Evolutionary conservation across 92 coral and sea anemone species (phyloP).

Genomic region (Ricordea florida): DNA sequence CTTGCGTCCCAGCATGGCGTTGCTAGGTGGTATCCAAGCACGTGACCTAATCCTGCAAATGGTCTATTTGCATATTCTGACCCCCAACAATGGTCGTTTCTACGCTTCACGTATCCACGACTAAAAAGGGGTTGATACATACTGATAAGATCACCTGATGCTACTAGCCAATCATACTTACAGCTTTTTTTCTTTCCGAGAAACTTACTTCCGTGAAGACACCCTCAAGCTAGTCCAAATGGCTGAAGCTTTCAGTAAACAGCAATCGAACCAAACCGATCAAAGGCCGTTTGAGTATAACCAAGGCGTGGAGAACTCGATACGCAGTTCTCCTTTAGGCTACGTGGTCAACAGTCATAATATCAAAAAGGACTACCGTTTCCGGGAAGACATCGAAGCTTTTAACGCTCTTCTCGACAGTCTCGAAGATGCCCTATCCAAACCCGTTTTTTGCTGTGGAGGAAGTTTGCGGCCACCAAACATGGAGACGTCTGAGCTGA

Average conservation of each 20-base stretch:
- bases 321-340: slow-evolving; percentile 44
- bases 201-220: not conserved
- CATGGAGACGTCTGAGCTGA: not conserved
- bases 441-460: slow-evolving; percentile 59
- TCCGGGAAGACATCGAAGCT: slow-evolving; percentile 17
- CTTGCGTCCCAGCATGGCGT: too few relatives aligned
- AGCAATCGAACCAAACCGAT: not conserved
- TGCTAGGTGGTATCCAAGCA: too few relatives aligned
- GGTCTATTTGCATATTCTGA: too few relatives aligned
- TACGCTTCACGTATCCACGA: too few relatives aligned
- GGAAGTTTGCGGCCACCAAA: slow-evolving; percentile 34
- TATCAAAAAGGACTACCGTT: not conserved
- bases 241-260: slow-evolving; percentile 30
- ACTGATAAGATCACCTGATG: not conserved
- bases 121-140: not conserved
- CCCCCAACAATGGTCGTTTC: too few relatives aligned
- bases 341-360: slow-evolving; percentile 52
- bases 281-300: not conserved
- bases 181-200: not conserved
- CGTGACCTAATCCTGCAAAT: too few relatives aligned
- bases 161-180: not conserved
- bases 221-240: not conserved
- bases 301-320: slow-evolving; percentile 27
- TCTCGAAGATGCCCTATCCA: slow-evolving; percentile 40
- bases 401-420: slow-evolving; percentile 24